A percentile compares a stretch with the other conserved stretches of the same genome.
phyloP scores from a whole-genome alignment of 2,113 vertebrate genomes.

The Sigmodon hispidus region DNA sequence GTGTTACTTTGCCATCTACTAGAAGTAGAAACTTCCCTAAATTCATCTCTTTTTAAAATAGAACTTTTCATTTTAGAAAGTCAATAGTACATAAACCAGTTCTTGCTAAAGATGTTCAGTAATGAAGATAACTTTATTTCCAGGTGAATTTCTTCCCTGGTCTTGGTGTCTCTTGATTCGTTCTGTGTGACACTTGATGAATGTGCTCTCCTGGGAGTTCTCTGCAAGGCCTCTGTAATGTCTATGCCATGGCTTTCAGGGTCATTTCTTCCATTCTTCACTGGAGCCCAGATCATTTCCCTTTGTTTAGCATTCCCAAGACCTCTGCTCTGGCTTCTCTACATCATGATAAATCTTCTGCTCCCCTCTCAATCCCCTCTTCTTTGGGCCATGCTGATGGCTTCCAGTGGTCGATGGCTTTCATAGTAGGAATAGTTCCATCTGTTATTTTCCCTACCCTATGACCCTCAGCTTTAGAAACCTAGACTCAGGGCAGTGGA shows the following conservation, averaged over 20 bases:
- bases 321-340: conserved; percentile 76
- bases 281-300: conserved; percentile 78
- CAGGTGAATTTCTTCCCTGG: conserved; percentile 62
- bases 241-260: conserved; percentile 67
- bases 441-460: conserved; percentile 75
- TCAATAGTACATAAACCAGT: conserved; percentile 71
- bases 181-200: conserved; percentile 53
- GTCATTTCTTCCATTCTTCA: conserved; percentile 61
- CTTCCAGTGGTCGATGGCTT: conserved; percentile 82
- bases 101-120: conserved; percentile 78
- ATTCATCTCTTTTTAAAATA: not conserved
- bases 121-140: conserved; percentile 63
- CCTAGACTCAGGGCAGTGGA: not conserved
- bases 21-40: not conserved
- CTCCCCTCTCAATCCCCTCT: conserved; percentile 64
- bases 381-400: conserved; percentile 77
- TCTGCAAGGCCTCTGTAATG: conserved; percentile 48
- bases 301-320: conserved; percentile 79
- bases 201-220: conserved; percentile 51
- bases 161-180: conserved; percentile 82
- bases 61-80: conserved; percentile 57
- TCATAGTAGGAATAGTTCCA: conserved; percentile 79
- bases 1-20: not conserved
- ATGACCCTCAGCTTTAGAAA: conserved; percentile 6
- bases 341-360: not conserved